These are phyloP conservation scores for Leptinotarsa juncta DNA, from an alignment of 2,888 invertebrate species.

Conservation along the genomic window DNA sequence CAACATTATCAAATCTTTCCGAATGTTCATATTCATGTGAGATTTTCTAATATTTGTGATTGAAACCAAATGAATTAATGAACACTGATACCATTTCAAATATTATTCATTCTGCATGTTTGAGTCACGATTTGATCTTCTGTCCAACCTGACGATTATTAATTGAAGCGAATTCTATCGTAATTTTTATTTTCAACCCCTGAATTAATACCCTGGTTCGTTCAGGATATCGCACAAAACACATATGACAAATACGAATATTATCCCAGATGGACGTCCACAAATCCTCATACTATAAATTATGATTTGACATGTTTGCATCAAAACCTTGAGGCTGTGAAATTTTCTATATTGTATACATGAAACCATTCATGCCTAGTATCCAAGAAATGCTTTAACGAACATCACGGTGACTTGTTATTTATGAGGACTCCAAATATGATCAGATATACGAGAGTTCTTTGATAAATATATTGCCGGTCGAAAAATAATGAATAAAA, in stretches of 20 bases:
- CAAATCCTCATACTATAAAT: slow-evolving; percentile 13
- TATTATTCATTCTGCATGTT: no score
- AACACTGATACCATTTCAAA: no score
- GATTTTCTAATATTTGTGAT: no score
- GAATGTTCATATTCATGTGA: no score
- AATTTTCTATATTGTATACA: slow-evolving; percentile 8
- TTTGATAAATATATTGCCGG: background rate
- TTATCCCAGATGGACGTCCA: background rate
- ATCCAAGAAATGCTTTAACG: background rate
- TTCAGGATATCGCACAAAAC: background rate
- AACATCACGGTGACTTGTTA: background rate
- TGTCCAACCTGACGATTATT: no score
- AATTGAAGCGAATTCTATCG: no score
- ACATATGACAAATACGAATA: background rate
- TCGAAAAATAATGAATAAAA: no score
- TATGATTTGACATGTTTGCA: slow-evolving; percentile 17
- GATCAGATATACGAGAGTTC: background rate
- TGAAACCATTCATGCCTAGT: background rate
- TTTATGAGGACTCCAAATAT: background rate
- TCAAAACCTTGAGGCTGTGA: slow-evolving; percentile 22
- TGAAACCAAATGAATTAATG: no score
- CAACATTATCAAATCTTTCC: no score
- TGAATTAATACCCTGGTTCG: background rate
- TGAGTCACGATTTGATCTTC: no score
- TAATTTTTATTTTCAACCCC: background rate